A percentile compares a stretch with the other conserved stretches of the same genome.
These are phyloP conservation scores for Drosophila prolongata DNA, from an alignment of 2,888 invertebrate genomes.

Conservation along the genomic window DNA sequence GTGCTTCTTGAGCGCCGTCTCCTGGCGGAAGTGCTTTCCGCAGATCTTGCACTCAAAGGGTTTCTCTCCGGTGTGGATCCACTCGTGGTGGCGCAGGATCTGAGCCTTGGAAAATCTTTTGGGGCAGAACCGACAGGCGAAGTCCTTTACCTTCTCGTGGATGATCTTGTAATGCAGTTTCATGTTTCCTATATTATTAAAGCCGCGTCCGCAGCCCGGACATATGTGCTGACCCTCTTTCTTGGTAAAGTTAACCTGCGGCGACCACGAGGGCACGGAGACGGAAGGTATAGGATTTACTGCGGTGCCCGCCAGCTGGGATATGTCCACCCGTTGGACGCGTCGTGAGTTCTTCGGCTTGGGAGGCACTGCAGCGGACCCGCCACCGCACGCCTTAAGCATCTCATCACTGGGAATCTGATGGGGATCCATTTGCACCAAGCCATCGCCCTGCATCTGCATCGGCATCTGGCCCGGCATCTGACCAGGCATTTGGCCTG, in stretches of 20 bases:
- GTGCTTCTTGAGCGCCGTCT: conserved; percentile 81
- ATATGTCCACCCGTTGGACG: conserved; percentile 80
- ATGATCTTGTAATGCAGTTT: conserved; percentile 82
- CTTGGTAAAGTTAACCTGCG: conserved; percentile 83
- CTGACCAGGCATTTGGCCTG: conserved; percentile 40
- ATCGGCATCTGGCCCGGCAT: conserved; percentile 43
- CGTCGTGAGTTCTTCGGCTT: conserved; percentile 81
- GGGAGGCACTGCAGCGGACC: conserved; percentile 54
- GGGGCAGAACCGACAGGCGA: conserved; percentile 81
- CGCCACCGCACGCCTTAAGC: conserved; percentile 74
- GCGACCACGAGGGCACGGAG: conserved; percentile 82
- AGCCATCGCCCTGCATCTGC: conserved; percentile 31
- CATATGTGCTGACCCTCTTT: conserved; percentile 83
- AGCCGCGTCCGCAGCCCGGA: conserved; percentile 81
- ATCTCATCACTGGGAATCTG: conserved; percentile 69
- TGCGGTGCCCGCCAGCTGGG: conserved; percentile 79
- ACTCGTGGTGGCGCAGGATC: conserved; percentile 83
- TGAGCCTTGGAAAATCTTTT: conserved; percentile 83
- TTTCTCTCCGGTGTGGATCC: conserved; percentile 83
- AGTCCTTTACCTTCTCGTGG: conserved; percentile 83
- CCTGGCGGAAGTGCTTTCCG: conserved; percentile 82
- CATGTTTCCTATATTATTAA: conserved; percentile 82
- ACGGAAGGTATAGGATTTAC: conserved; percentile 82
- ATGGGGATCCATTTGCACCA: conserved; percentile 47
- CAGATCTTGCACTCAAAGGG: conserved; percentile 82